Evolutionary conservation across 2,888 invertebrate species (phyloP).

Genomic region (Hypolimnas misippus): DNA sequence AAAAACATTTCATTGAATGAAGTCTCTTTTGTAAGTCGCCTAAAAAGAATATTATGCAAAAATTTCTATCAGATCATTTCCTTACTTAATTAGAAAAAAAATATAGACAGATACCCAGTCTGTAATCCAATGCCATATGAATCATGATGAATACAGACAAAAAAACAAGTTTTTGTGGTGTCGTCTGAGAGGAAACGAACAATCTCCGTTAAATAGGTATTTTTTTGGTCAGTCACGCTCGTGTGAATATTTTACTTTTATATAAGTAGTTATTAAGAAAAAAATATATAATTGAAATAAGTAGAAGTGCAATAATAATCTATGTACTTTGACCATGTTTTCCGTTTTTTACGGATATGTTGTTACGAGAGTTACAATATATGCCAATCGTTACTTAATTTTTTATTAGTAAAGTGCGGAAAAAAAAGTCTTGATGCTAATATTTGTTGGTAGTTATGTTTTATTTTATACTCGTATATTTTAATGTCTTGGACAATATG

Average conservation of each 20-base stretch:
- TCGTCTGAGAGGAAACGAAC: slow-evolving; percentile 9
- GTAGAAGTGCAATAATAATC: no score
- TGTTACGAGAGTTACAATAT: neutral
- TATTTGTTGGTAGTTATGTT: neutral
- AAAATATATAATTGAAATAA: neutral
- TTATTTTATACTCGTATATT: no score
- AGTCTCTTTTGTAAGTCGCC: no score
- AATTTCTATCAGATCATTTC: no score
- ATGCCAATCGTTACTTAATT: neutral
- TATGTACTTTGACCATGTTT: neutral
- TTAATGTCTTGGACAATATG: no score
- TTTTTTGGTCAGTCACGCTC: slow-evolving; percentile 13
- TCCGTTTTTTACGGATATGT: neutral
- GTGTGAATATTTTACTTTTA: slow-evolving; percentile 13
- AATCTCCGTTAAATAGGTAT: neutral
- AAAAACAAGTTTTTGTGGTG: neutral
- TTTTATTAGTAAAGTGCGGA: no score
- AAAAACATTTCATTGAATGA: no score
- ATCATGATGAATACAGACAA: slow-evolving; percentile 6
- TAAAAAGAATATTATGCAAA: no score
- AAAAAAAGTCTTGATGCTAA: neutral
- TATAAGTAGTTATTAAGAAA: no score
- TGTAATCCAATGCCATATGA: slow-evolving; percentile 1
- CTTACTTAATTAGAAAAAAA: neutral
- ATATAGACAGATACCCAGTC: neutral